Percentiles rank a stretch among this genome's conserved stretches.
phyloP scores from a whole-genome alignment of 2,797 vertebrate species.

The Pitangus sulphuratus region DNA sequence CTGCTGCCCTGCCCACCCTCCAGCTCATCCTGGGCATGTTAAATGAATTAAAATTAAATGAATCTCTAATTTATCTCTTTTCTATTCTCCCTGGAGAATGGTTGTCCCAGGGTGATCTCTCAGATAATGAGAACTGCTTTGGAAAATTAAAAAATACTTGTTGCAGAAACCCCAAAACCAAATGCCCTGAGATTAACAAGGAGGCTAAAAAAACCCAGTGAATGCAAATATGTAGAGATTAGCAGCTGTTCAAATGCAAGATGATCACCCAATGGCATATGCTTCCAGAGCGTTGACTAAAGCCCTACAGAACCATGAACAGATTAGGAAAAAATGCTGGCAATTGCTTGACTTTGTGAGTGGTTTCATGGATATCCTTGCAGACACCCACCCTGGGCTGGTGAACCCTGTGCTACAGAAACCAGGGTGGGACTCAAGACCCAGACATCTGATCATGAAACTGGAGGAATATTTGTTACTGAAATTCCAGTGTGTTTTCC shows the following conservation, averaged over 20 bases:
- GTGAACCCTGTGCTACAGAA: neutral
- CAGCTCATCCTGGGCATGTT: constrained; percentile 43
- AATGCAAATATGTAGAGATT: constrained; percentile 44
- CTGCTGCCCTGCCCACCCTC: neutral
- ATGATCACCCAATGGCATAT: constrained; percentile 43
- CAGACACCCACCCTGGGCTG: neutral
- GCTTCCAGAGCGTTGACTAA: constrained; percentile 34
- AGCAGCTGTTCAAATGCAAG: constrained; percentile 62
- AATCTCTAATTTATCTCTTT: constrained; percentile 56
- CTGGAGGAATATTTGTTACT: constrained; percentile 31
- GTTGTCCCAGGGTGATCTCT: constrained; percentile 43
- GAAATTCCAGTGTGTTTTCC: constrained; percentile 52
- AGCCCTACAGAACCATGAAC: constrained; percentile 47
- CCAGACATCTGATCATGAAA: constrained; percentile 42
- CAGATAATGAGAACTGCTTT: constrained; percentile 28
- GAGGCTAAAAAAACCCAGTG: neutral
- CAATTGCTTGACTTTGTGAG: constrained; percentile 43
- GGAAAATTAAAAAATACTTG: constrained; percentile 36
- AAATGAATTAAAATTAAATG: constrained; percentile 50
- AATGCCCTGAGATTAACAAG: constrained; percentile 27
- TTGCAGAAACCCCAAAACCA: constrained; percentile 38
- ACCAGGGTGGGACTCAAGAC: neutral
- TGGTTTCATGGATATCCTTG: constrained; percentile 22
- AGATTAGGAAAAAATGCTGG: constrained; percentile 67
- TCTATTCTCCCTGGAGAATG: constrained; percentile 39